Conservation (phyloP, 2,113 vertebrate genomes). For the Emberiza fucata region DNA sequence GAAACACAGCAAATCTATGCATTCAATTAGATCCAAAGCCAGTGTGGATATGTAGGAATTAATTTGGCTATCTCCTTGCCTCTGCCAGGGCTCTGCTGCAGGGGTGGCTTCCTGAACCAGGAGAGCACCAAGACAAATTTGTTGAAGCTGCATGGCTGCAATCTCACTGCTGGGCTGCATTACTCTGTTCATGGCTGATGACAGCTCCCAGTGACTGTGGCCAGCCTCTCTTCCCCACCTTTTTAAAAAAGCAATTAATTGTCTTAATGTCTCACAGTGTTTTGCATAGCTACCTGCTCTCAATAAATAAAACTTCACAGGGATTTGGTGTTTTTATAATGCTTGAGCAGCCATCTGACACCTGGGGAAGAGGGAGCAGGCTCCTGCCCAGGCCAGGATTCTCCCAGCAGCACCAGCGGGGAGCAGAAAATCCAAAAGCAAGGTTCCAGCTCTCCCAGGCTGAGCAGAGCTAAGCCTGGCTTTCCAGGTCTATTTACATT, state of each 20-base stretch:
- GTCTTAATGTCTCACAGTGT: background rate
- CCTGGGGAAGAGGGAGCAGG: background rate
- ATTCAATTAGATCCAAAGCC: background rate
- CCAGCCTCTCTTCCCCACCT: background rate
- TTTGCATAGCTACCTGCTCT: background rate
- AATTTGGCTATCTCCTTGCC: background rate
- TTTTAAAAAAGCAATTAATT: background rate
- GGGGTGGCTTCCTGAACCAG: background rate
- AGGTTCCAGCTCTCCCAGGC: background rate
- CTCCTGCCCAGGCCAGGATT: background rate
- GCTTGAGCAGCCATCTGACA: background rate
- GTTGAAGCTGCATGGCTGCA: background rate
- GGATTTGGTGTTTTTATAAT: background rate
- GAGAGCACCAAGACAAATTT: background rate
- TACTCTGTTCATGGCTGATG: background rate
- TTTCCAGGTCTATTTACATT: background rate
- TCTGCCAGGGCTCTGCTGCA: background rate
- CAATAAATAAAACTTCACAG: background rate
- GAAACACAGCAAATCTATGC: background rate
- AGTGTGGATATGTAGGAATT: background rate
- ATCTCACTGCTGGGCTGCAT: background rate
- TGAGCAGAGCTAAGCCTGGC: background rate
- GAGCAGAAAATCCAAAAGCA: background rate
- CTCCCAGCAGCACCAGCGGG: rapidly evolving
- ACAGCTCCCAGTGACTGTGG: background rate